A percentile compares a stretch with the other conserved stretches of the same genome.
phyloP scores from a whole-genome alignment of 2,797 vertebrate genomes.

The Cercopithecus petaurista region DNA sequence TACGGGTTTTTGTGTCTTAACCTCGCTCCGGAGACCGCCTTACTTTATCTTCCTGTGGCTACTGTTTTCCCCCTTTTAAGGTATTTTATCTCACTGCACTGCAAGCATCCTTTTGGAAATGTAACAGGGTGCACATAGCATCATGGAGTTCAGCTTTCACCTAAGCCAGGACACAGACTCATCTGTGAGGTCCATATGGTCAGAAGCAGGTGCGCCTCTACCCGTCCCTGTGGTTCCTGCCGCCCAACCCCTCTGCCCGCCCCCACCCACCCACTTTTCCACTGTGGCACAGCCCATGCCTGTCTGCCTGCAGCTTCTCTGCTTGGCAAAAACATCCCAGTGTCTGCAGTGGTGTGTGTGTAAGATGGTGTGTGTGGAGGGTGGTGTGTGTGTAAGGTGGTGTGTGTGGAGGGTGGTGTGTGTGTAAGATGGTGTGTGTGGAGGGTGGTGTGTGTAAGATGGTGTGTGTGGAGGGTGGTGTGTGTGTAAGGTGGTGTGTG shows the following conservation, averaged over 20 bases:
- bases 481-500: neutral
- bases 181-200: neutral
- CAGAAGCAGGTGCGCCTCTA: neutral
- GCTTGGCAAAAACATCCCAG: fast-evolving
- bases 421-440: too few relatives aligned
- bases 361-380: too few relatives aligned
- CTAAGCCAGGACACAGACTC: neutral
- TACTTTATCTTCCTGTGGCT: neutral
- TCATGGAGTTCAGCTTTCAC: neutral
- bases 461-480: too few relatives aligned
- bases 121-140: neutral
- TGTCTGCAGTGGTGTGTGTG: neutral
- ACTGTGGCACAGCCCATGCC: neutral
- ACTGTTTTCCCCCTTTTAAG: fast-evolving
- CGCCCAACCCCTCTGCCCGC: fast-evolving
- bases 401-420: too few relatives aligned
- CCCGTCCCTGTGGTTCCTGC: neutral
- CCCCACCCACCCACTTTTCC: fast-evolving
- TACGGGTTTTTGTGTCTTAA: fast-evolving
- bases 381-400: too few relatives aligned
- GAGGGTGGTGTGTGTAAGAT: too few relatives aligned
- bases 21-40: fast-evolving
- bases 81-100: neutral
- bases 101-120: neutral
- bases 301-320: neutral